Conservation (phyloP, 2,888 invertebrate species). For the Mythimna ferrago region DNA sequence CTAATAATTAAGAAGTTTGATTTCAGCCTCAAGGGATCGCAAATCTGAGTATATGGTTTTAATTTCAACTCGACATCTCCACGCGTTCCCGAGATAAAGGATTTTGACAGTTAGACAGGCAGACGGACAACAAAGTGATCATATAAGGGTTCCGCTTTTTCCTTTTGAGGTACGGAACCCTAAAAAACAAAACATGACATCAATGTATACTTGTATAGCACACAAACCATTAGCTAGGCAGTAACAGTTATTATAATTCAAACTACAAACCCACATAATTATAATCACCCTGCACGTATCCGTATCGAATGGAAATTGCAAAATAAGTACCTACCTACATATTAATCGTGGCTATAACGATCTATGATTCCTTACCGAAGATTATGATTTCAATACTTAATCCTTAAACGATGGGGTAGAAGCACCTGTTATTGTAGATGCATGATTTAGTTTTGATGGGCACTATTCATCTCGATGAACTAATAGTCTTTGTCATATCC, state of each 20-base stretch:
- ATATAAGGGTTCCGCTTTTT: too few species aligned
- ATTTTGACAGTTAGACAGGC: too few species aligned
- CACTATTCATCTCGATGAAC: neutral
- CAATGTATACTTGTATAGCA: neutral
- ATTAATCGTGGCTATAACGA: slow-evolving; percentile 53
- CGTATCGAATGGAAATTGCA: slow-evolving; percentile 55
- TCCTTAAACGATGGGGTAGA: slow-evolving; percentile 46
- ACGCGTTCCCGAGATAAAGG: too few species aligned
- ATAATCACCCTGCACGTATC: slow-evolving; percentile 23
- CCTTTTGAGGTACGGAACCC: too few species aligned
- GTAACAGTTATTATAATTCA: slow-evolving; percentile 20
- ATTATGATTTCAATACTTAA: slow-evolving; percentile 58
- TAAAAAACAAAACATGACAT: neutral
- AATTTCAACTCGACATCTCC: too few species aligned
- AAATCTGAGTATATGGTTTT: too few species aligned
- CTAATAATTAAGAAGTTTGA: too few species aligned
- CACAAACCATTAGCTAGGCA: slow-evolving; percentile 32
- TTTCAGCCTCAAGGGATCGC: too few species aligned
- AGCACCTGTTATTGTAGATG: slow-evolving; percentile 20
- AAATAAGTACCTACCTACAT: slow-evolving; percentile 51
- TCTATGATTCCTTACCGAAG: slow-evolving; percentile 48
- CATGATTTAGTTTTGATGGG: neutral
- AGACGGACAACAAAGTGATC: too few species aligned
- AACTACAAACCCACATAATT: slow-evolving; percentile 40
- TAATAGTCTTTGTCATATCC: neutral